These are phyloP conservation scores for Actinostola sp. DNA, from an alignment of 92 coral and sea anemone species.

Conservation along the genomic window DNA sequence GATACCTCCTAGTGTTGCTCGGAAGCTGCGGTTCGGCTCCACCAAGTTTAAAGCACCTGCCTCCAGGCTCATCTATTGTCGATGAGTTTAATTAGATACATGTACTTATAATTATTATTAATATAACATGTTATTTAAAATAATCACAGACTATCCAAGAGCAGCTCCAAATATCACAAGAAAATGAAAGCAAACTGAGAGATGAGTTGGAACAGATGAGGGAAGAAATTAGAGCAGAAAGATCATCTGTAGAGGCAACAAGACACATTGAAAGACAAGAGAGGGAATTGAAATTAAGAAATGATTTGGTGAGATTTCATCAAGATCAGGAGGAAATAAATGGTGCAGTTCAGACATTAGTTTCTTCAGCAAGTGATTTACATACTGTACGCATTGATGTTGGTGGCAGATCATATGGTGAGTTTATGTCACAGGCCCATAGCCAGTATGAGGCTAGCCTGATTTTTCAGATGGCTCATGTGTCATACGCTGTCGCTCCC, in stretches of 20 bases:
- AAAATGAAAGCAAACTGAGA: constrained; percentile 63
- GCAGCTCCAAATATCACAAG: constrained; percentile 72
- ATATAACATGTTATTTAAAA: too few relatives aligned
- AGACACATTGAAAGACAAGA: constrained; percentile 82
- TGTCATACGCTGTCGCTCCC: too few relatives aligned
- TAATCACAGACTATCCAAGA: constrained; percentile 66
- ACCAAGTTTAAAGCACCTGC: too few relatives aligned
- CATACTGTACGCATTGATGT: constrained; percentile 71
- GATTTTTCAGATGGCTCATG: too few relatives aligned
- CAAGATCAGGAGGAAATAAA: constrained; percentile 75
- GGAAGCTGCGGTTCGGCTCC: too few relatives aligned
- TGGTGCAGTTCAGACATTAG: constrained; percentile 53
- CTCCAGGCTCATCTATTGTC: too few relatives aligned
- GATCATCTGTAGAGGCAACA: constrained; percentile 83
- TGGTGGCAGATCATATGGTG: constrained; percentile 81
- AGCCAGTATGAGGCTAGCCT: too few relatives aligned
- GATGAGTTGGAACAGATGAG: constrained; percentile 72
- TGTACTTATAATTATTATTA: too few relatives aligned
- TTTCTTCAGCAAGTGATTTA: constrained; percentile 54
- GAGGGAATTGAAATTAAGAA: constrained; percentile 59
- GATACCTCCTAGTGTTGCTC: too few relatives aligned
- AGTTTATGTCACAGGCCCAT: too few relatives aligned
- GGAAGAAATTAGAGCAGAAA: constrained; percentile 86
- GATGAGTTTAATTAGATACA: too few relatives aligned
- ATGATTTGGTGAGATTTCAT: constrained; percentile 61